Conservation (phyloP, 2,113 vertebrate species). For the Rhea americana region DNA sequence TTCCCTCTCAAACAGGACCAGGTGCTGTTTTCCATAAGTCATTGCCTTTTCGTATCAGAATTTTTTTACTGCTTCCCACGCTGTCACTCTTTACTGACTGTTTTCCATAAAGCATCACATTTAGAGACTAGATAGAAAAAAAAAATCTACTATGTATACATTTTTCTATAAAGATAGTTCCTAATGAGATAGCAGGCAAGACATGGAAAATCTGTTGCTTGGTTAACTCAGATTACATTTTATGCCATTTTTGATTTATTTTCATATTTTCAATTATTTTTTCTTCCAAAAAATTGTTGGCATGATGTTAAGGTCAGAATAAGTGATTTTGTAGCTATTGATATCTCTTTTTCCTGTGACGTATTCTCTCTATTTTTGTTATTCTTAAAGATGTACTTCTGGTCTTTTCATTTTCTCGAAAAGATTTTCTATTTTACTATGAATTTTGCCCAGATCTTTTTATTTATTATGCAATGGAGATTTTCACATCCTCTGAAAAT, state of each 20-base stretch:
- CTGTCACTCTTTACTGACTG: background rate
- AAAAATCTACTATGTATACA: background rate
- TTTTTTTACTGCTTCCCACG: background rate
- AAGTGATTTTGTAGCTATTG: background rate
- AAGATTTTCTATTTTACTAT: background rate
- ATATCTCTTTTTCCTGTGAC: background rate
- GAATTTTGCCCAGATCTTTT: background rate
- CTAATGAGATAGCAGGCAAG: background rate
- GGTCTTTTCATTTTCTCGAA: background rate
- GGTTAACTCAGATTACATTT: background rate
- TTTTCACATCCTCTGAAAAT: background rate
- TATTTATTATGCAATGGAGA: background rate
- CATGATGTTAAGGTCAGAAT: background rate
- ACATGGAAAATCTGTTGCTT: background rate
- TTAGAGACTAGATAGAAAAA: background rate
- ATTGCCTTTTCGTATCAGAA: constrained; percentile 1
- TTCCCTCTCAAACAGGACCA: background rate
- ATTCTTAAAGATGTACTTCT: background rate
- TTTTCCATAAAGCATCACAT: background rate
- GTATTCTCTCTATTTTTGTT: background rate
- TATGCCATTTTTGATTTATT: background rate
- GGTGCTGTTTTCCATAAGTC: constrained; percentile 18
- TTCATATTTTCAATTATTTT: background rate
- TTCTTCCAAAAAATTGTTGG: background rate
- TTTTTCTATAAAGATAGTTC: background rate